Evolutionary conservation across 1,140 invertebrate genomes (phyloP).

Genomic region (Metaphire vulgaris): DNA sequence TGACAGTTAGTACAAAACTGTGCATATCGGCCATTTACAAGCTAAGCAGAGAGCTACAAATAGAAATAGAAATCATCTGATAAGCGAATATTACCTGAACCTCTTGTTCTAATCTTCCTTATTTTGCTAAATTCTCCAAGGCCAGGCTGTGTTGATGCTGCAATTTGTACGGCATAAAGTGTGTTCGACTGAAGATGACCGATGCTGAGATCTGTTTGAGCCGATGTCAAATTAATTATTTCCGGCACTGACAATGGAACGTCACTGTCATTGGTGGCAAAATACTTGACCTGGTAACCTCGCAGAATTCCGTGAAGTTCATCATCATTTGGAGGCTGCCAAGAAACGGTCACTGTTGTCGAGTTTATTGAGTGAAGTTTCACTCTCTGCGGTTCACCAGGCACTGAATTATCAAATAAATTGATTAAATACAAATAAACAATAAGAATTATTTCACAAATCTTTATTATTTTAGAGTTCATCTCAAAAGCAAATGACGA

Average conservation of each 20-base stretch:
- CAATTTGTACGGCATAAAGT: conserved; percentile 70
- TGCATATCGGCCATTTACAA: too few relatives aligned
- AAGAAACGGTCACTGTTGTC: conserved; percentile 80
- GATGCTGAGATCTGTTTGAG: conserved; percentile 71
- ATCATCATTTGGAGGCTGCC: conserved; percentile 80
- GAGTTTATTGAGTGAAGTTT: conserved; percentile 80
- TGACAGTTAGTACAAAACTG: too few relatives aligned
- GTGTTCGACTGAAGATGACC: conserved; percentile 86
- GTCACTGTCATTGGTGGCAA: conserved; percentile 71
- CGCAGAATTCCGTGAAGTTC: conserved; percentile 90
- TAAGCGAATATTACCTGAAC: too few relatives aligned
- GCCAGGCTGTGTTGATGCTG: conserved; percentile 85
- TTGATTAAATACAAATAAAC: too few relatives aligned
- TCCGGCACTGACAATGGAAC: conserved; percentile 41
- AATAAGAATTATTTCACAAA: too few relatives aligned
- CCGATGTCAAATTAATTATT: conserved; percentile 50
- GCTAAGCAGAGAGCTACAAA: too few relatives aligned
- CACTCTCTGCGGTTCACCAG: conserved; percentile 87
- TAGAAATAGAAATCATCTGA: too few relatives aligned
- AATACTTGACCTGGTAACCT: conserved; percentile 91
- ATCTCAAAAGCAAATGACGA: too few relatives aligned
- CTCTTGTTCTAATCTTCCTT: conserved; percentile 76
- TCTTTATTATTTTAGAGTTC: too few relatives aligned
- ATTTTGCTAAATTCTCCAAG: conserved; percentile 81
- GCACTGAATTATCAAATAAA: too few relatives aligned